phyloP scores from a whole-genome alignment of 2,113 vertebrate genomes.

The Halichoeres trimaculatus region DNA sequence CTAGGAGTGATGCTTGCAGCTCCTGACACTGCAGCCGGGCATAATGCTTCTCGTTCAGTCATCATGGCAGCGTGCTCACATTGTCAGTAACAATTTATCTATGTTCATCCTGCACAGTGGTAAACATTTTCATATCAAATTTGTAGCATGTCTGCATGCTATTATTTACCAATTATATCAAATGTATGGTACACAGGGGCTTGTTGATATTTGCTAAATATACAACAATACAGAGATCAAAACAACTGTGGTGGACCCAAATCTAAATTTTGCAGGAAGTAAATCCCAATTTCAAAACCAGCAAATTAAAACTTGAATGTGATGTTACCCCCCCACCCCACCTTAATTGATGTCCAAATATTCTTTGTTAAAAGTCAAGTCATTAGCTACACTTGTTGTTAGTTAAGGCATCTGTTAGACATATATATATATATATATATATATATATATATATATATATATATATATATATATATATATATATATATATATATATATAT shows the following conservation, averaged over 20 bases:
- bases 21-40: background rate
- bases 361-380: too few species aligned
- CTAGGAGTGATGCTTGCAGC: background rate
- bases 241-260: background rate
- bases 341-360: too few species aligned
- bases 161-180: background rate
- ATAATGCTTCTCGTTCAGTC: background rate
- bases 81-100: background rate
- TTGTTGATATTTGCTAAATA: background rate
- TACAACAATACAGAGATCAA: background rate
- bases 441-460: too few species aligned
- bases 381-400: too few species aligned
- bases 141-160: background rate
- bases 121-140: background rate
- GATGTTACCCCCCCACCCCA: too few species aligned
- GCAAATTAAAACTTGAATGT: background rate
- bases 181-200: background rate
- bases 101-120: background rate
- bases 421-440: too few species aligned
- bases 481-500: too few species aligned
- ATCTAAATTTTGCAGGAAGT: background rate
- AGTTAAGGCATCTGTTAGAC: too few species aligned
- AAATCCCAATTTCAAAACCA: background rate
- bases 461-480: too few species aligned
- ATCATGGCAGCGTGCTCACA: background rate